Base-by-base conservation (phyloP, 2,797 vertebrate species). In the Malacoraja senta region DNA sequence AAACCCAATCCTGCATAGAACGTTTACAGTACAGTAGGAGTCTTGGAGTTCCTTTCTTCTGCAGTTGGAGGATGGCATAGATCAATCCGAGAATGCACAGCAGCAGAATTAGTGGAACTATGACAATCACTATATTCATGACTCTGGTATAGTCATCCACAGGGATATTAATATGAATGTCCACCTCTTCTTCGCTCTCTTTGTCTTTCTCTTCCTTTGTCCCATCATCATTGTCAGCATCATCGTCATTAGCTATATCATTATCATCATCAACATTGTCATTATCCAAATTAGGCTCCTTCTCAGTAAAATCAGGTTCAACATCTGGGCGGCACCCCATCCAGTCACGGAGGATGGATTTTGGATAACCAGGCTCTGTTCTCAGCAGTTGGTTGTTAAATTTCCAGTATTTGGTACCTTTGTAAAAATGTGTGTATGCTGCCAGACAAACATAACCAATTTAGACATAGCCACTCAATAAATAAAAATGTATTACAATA, bases 1-100 rank as follows among this genome's bases (percentile, higher is more conserved):
- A 99, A 95, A 99, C 99, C 99, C 99, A 99, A 94, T 99, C 97
- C 96, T 99, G 98, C 96, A 99, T 95, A 0, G 99, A 99, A 26
- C 98, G 98, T 95, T 99, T 99, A 97, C 98, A 99, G 96, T 99
- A 98, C 93, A 99, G 96, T 94, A 99, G 96, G 94, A 98, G 96
- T 93, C 97, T 96, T 0, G 98, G 98, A 0, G 98, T 95, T 17
- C 99, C 98, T 95, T 99, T 99, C 94, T 97, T 97, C 96, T 99
- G 98, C 95, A 99, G 97, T 96, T 97, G 98, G 93, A 99, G 97
- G 93, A 99, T 98, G 93, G 96, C 96, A 0, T 98, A 99, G 94
- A 98, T 96, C 32, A 99, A 96, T 95, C 97, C 95, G 71, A 99
- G 96, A 94, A 99, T 96, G 95, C 97, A 97, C 76, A 99, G 95